These are phyloP conservation scores for Drosophila rhopaloa DNA, from an alignment of 1,140 invertebrate genomes.

Conservation along the genomic window DNA sequence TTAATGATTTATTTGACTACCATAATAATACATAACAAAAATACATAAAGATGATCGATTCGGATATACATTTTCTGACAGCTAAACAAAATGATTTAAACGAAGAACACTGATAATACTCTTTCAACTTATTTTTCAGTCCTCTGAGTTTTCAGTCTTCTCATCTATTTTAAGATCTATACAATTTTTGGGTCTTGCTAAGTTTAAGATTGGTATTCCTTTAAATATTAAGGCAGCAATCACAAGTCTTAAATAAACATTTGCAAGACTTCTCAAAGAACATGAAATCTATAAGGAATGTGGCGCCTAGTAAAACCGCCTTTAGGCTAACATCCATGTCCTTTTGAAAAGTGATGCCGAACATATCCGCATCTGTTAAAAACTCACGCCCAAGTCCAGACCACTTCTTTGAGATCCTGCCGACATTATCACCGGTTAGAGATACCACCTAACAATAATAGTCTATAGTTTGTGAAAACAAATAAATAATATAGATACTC, in stretches of 20 bases:
- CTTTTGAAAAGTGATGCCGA: conserved; percentile 91
- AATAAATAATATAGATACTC: conserved; percentile 23
- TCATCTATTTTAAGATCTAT: background rate
- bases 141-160: background rate
- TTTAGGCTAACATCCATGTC: conserved; percentile 93
- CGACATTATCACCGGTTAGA: conserved; percentile 88
- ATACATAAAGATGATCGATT: background rate
- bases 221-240: background rate
- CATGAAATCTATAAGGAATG: conserved; percentile 90
- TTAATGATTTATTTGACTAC: no score
- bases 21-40: background rate
- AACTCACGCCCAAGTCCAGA: conserved; percentile 88
- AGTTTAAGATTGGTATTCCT: no score
- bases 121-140: background rate
- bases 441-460: conserved; percentile 86
- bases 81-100: no score
- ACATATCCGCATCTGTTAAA: conserved; percentile 91
- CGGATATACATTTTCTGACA: background rate
- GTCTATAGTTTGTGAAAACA: background rate
- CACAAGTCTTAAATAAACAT: background rate
- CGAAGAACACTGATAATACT: no score
- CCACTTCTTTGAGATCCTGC: conserved; percentile 92
- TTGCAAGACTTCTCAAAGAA: conserved; percentile 88
- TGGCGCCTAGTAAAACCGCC: conserved; percentile 91
- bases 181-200: background rate